Conservation (phyloP, 2,797 vertebrate genomes). For the Sandelia bainsii region DNA sequence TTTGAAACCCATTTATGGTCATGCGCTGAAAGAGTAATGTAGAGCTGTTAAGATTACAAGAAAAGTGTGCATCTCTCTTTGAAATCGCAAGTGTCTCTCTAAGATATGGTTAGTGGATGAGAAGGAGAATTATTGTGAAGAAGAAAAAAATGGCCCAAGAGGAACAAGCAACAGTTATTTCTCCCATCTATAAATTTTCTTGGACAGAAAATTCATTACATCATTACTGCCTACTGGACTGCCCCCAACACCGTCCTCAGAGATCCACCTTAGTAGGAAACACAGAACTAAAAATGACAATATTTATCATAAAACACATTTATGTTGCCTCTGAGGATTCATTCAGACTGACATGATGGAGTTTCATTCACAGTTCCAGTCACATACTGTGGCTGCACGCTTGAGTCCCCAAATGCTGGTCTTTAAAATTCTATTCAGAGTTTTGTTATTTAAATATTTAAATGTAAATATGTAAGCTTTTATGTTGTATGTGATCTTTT, state of each 20-base stretch:
- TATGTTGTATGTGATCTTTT: neutral
- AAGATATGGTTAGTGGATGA: neutral
- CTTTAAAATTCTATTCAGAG: neutral
- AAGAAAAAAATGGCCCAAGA: neutral
- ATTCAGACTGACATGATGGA: slow-evolving; percentile 4
- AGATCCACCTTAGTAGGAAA: slow-evolving; percentile 19
- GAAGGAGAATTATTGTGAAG: neutral
- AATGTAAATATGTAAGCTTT: neutral
- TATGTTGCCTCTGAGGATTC: slow-evolving; percentile 29
- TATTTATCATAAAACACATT: slow-evolving; percentile 25
- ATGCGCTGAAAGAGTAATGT: too few species aligned
- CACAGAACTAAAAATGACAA: slow-evolving; percentile 20
- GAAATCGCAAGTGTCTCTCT: neutral
- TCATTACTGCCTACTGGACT: slow-evolving; percentile 36
- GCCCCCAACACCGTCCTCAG: slow-evolving; percentile 18
- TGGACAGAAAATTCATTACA: slow-evolving; percentile 27
- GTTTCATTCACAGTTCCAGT: neutral
- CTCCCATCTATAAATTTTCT: slow-evolving; percentile 25
- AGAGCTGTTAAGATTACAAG: neutral
- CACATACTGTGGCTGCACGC: too few species aligned
- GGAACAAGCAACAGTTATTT: slow-evolving; percentile 24
- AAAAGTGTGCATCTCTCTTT: neutral
- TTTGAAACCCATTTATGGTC: too few species aligned
- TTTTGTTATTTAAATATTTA: neutral
- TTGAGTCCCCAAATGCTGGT: neutral